Evolutionary conservation across 2,888 invertebrate species (phyloP), one percentile per base, ranked within the genome.

Genomic region (Crocallis elinguaria): DNA sequence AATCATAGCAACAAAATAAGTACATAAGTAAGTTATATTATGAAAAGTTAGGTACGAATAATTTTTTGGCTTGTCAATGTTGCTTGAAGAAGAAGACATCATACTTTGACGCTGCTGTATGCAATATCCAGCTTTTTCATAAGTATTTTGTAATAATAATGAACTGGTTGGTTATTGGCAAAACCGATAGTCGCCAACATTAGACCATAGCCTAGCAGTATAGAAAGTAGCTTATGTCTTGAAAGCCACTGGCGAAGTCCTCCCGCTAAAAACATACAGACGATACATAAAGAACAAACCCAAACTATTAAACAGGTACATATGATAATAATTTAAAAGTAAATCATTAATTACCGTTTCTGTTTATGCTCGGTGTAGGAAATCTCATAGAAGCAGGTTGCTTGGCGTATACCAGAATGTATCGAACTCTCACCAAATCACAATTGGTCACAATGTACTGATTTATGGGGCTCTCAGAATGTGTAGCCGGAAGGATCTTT

Each of bases 401-500:
- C 62, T 90, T 90, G 21, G 92, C 92, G 73, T 96, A 97, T 12
- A 97, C 93, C 49, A 97, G 86, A 48, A 97, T 85, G 79, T 96
- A 96, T 57, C 95, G 93, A 13, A 96, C 92, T 61, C 95, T 92
- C 9, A 96, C 93, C 67, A 95, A 87, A 64, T 96, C 96, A 73
- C 95, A 95, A 73, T 96, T 96, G 41, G 94, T 93, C 12, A 96
- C 95, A 32, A 96, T 92, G 71, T 95, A 95, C 82, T 96, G 96
- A 68, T 94, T 68, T 39, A 71, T 51, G 52, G 69, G 66, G 93
- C 92, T 51, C 93, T 95, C 69, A 93, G 91, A 67, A 88, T 86
- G 64, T 51, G 71, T 65, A 36, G 77, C 79, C 8, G 67, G 45
- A 5, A 71, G 41, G 17, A 71, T 57, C 63, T 79, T 80, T 33